These are phyloP conservation scores for Nephrocerus scutellatus DNA, from an alignment of 2,888 invertebrate species.

Conservation along the genomic window DNA sequence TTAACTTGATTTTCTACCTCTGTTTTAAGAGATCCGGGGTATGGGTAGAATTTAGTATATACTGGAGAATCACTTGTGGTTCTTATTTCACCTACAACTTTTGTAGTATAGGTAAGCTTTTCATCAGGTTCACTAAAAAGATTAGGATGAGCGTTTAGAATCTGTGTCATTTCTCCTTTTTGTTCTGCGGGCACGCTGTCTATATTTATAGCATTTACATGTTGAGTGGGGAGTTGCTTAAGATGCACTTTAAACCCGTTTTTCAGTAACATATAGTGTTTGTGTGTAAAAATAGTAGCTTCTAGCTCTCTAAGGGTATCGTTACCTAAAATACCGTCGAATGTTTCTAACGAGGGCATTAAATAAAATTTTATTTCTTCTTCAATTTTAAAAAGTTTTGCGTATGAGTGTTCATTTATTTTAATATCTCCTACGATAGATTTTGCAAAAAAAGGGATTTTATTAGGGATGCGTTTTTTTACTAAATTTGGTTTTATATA, in stretches of 20 bases:
- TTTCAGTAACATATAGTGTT: background rate
- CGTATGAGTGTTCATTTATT: slow-evolving; percentile 9
- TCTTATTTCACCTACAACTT: slow-evolving; percentile 7
- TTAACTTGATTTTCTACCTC: slow-evolving; percentile 10
- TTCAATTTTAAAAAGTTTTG: slow-evolving; percentile 11
- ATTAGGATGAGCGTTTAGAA: background rate
- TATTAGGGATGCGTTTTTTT: slow-evolving; percentile 9
- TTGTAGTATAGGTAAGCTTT: slow-evolving; percentile 6
- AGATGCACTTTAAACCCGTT: background rate
- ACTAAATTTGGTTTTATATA: slow-evolving; percentile 8
- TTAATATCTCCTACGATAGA: slow-evolving; percentile 8
- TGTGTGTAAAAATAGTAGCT: background rate
- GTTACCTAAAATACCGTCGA: slow-evolving; percentile 6
- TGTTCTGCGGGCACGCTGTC: background rate
- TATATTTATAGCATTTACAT: slow-evolving; percentile 6
- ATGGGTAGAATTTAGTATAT: slow-evolving; percentile 8
- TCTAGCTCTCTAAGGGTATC: slow-evolving; percentile 4
- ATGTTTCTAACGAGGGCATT: slow-evolving; percentile 6
- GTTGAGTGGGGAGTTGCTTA: slow-evolving; percentile 2
- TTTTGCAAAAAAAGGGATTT: slow-evolving; percentile 10
- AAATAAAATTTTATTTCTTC: slow-evolving; percentile 5
- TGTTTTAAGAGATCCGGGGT: slow-evolving; percentile 7
- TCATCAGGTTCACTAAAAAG: slow-evolving; percentile 4
- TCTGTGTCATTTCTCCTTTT: background rate
- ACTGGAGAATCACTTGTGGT: slow-evolving; percentile 1